These are phyloP conservation scores for Amblyjoppa fuscipennis DNA, from an alignment of 2,888 invertebrate species.

Conservation along the genomic window DNA sequence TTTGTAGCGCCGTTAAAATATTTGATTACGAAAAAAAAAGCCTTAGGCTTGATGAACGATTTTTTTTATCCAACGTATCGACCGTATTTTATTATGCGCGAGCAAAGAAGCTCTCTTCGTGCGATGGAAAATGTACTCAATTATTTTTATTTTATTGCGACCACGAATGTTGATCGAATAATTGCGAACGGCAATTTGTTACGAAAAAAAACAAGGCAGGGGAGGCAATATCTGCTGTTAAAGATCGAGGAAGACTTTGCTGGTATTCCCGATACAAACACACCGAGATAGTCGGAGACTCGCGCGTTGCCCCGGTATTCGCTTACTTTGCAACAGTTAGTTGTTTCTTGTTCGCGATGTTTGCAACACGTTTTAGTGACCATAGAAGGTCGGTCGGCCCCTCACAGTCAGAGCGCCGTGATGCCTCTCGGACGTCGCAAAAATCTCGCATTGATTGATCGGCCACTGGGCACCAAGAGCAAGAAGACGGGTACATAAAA, in stretches of 20 bases:
- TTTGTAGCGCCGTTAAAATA: no score
- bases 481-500: conserved; percentile 69
- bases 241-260: conserved; percentile 43
- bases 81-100: neutral
- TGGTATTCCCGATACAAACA: conserved; percentile 40
- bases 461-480: conserved; percentile 73
- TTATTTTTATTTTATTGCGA: neutral
- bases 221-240: neutral
- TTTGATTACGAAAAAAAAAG: neutral
- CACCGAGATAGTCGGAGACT: neutral
- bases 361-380: conserved; percentile 82
- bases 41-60: neutral
- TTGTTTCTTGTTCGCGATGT: conserved; percentile 81
- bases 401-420: conserved; percentile 59
- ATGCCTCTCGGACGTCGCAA: conserved; percentile 73
- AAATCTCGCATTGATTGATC: conserved; percentile 82
- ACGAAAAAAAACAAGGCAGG: neutral
- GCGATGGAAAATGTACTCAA: neutral
- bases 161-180: neutral
- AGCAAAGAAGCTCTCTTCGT: neutral
- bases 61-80: neutral
- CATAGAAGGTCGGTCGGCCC: conserved; percentile 81
- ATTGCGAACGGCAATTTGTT: neutral
- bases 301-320: conserved; percentile 71
- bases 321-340: conserved; percentile 79